Base-by-base conservation (phyloP, 2,113 vertebrate genomes). In the Notechis scutatus region DNA sequence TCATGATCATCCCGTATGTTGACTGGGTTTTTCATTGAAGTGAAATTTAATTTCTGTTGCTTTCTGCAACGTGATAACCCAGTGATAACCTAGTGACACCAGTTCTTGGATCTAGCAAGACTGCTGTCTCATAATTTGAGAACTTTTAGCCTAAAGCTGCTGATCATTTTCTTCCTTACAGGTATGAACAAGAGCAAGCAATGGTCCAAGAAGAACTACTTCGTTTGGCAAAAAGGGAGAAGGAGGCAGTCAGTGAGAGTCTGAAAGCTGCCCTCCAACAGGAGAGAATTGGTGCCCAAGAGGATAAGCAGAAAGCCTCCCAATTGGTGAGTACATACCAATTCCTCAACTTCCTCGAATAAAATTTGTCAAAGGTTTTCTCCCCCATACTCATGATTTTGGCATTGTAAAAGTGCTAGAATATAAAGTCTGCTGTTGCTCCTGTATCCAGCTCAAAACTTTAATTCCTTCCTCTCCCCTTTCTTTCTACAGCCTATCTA, bases 111-210 rank as follows among this genome's bases (percentile, higher is more conserved):
- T 55, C 3, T 94, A 3, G 90, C 59, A 59, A 87, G 54, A 29
- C 1, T 74, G 90, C 23, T 86, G 11, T 1, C 0, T 12, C 9
- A 12, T 85, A 5, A 93, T 39, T 54, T 15, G 1, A 26, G 21
- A 93, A 3, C 4, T n/a, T 90, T n/a, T 74, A 94, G 55, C 29
- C 34, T 34, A 91, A 81, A 42, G 89, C 57, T 95, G 42, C 85
- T 93, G 87, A 87, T 92, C 61, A 57, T 26, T 59, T 50, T 64
- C 8, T 26, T 29, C 23, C 5, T 39, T 54, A n/a, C 90, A 98
- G 99, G 96, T 99, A 98, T 93, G 98, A 98, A 94, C 96, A 92
- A 52, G 98, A 99, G 29, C 98, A 99, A 96, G 97, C 98, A 1
- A 91, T 98, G 90, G 96, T 98, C 90, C 98, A 98, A 92, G 98